Base-by-base conservation (phyloP, 2,797 vertebrate species). In the Ateles fusciceps region DNA sequence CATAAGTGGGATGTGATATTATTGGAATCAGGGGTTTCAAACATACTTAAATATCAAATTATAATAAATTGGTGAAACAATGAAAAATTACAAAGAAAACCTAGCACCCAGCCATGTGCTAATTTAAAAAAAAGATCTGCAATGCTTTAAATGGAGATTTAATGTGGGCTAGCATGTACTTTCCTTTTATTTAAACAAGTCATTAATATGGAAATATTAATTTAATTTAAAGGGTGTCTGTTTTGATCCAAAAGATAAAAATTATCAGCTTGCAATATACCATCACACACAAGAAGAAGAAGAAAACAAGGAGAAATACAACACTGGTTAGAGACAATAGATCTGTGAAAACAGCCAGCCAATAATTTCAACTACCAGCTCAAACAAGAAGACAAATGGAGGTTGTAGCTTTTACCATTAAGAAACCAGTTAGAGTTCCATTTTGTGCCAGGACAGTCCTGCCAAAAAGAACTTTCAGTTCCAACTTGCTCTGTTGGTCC, bases 381-480 rank as follows among this genome's bases (percentile, higher is more conserved):
- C 48, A 95, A 94, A 91, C 26, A 86, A 95, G 86, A 97, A 98
- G 89, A 95, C 85, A 97, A 94, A 96, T 85, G 89, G 86, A 89
- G 55, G 78, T 64, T 97, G 79, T 55, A 74, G 33, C 19, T 87
- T 96, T 87, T 72, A 97, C 48, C 83, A 81, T 76, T 91, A 97
- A 97, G 79, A 59, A 88, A 89, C 79, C 91, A 95, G 96, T 95
- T 95, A 94, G 91, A 95, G 36, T 57, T 89, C 26, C 48, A 57
- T 85, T 91, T 52, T 33, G 83, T 85, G 86, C 85, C 94, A 96
- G 46, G 42, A 11, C 24, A 42, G 28, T 79, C 89, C 90, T 95
- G 95, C 88, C 78, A 97, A 81, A 94, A 91, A 89, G 50, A 75
- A 97, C 68, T 78, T 88, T 72, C 74, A 81, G 55, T 91, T 96